Percentiles rank a stretch among this genome's conserved stretches.
These are phyloP conservation scores for Scolopax mira DNA, from an alignment of 2,113 vertebrate genomes.

Conservation along the genomic window DNA sequence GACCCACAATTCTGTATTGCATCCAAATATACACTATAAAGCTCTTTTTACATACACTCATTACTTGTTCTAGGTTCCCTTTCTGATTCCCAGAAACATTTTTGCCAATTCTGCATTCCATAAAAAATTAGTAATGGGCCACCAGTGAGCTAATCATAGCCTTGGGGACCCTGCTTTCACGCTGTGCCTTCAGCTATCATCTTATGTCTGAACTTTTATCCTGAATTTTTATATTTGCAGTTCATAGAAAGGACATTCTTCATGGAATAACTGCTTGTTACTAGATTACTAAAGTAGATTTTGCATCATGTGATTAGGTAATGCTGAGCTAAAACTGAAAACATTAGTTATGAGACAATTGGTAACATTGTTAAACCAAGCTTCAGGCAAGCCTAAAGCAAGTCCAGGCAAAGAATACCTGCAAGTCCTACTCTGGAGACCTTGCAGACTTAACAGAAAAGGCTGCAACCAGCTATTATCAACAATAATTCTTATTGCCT, in stretches of 20 bases:
- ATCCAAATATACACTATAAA: neutral
- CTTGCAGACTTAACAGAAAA: neutral
- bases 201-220: neutral
- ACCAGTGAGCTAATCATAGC: neutral
- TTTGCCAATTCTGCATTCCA: neutral
- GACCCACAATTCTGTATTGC: neutral
- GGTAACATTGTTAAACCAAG: neutral
- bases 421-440: neutral
- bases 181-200: neutral
- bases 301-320: neutral
- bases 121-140: neutral
- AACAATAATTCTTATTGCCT: neutral
- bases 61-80: neutral
- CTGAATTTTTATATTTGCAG: neutral
- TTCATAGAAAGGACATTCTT: neutral
- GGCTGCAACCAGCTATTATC: neutral
- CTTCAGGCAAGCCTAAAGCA: neutral
- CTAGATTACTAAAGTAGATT: neutral
- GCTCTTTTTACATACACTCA: neutral
- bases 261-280: neutral
- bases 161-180: neutral
- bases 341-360: neutral
- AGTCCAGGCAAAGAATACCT: neutral
- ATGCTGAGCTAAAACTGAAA: neutral
- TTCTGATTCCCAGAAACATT: neutral